Evolutionary conservation across 1,140 invertebrate genomes (phyloP), one percentile per base, ranked within the genome.

Genomic region (Wasmannia auropunctata): DNA sequence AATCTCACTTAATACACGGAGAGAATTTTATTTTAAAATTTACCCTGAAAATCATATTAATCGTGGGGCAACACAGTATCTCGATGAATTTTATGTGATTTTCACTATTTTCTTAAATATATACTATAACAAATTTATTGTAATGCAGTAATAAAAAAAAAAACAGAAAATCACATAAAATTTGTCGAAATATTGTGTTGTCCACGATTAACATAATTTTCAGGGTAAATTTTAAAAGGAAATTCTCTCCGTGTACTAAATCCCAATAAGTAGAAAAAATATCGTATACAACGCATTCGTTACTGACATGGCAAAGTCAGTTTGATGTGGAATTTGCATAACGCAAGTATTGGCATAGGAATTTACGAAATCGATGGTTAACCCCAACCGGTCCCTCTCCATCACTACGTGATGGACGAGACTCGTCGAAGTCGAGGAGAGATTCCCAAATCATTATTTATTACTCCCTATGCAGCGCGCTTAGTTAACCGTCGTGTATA

Each of bases 401-500:
- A 72, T 81, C 49, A 70, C 34, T 7, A 11, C 4, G 22, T 51
- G 46, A 22, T 22, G 34, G 49, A 56, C 34, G 34, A 54, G 49
- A 37, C 37, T 72, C 22, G 56, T 76, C 40, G 43, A 49, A 49
- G n/a, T 76, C 51, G 19, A 34, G 28, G 28, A 49, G 19, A n/a
- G 43, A 83, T 70, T 56, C 72, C 58, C 14, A 85, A 63, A 85
- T 85, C 31, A 25, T 75, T 77, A 65, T 85, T 85, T 85, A 85
- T 85, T 77, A 40, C 56, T 46, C 19, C 1, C 51, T 69, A 40
- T 22, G 19, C 72, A 25, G 22, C 40, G 60, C 46, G 22, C 34
- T 77, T 85, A 51, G 70, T 51, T n/a, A n/a, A 75, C 25, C 69
- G 8, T 49, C 81, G 60, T 77, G 63, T n/a, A n/a, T n/a, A n/a